Base-by-base conservation (phyloP, 2,113 vertebrate species). In the Pedetes capensis region DNA sequence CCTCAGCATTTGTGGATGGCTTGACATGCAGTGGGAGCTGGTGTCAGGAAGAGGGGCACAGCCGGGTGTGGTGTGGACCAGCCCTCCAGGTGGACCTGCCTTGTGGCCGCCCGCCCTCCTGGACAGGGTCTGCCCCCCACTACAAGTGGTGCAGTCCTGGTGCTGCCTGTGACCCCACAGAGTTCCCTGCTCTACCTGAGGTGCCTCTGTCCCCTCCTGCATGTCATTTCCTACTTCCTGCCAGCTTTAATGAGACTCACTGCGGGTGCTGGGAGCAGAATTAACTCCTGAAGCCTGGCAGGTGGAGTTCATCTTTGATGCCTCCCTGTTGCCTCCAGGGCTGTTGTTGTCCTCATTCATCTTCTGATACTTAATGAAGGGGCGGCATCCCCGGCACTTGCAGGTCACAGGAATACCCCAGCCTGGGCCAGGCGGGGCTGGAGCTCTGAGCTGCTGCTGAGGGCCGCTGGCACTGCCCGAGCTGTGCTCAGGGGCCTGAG, bases 201-300 rank as follows among this genome's bases (percentile, higher is more conserved):
- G 44, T 12, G 23, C 29, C 0, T 20, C n/a, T n/a, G n/a, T 23
- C 22, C 57, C 74, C 64, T 55, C 72, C 42, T 12, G 55, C 18
- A 6, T 4, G 39, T 25, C 47, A 5, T 32, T 6, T 3, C 23
- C 16, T 16, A 17, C 8, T n/a, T 18, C 44, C 16, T 6, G 7
- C 42, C 9, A 2, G 80, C 42, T 14, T 39, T 42, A 34, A 14
- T 1, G 8, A 51, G 44, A 4, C 81, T 78, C 25, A n/a, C 29
- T 3, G 16, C 4, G 2, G 7, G 23, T 1, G 32, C 20, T n/a
- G 27, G 49, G 20, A 0, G 13, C 14, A 2, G 23, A n/a, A 42
- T 44, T 37, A 42, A 61, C 37, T 23, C 13, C 47, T n/a, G 53
- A 7, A 8, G 2, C 74, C 34, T 23, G 75, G 6, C 0, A 1